Base-by-base conservation (phyloP, 2,113 vertebrate genomes). In the Capreolus pygargus region DNA sequence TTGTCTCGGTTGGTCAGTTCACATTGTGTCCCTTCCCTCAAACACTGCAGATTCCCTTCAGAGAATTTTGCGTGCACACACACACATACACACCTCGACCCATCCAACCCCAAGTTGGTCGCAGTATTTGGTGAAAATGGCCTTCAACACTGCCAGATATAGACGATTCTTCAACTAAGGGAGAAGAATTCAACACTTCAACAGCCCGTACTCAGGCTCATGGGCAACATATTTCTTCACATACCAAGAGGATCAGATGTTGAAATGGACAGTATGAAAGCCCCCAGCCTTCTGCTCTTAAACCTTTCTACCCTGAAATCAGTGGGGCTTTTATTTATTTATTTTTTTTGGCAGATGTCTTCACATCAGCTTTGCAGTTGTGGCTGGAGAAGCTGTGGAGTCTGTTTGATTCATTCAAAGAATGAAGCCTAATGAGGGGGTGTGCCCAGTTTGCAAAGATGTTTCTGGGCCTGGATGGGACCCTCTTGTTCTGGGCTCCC, bases 291-390 rank as follows among this genome's bases (percentile, higher is more conserved):
- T 6, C 17, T 1, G 16, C 27, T 23, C 52, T 25, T 4, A 82
- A 23, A 3, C 64, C 30, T 57, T 25, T 61, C 60, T 10, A 14
- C 4, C 52, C 70, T 16, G 27, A 23, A 45, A 17, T 47, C n/a
- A 33, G 55, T 0, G 4, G 50, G 27, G 23, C 14, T 21, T 25
- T 11, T 52, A 95, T 64, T 94, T 91, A 2, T 27, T 13, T 95
- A n/a, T 78, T 6, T 28, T 98, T 97, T 95, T 95, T 96, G 96
- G 97, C 97, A 96, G 95, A 95, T 67, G 10, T 89, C 89, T 95
- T 96, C 84, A 85, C 93, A 86, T 76, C 15, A 57, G 97, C 79
- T 76, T 70, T 85, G 76, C 90, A 96, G 98, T 97, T 97, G 92
- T 88, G 58, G 81, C 95, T 61, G 95, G 95, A 96, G 98, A 97